phyloP scores from a whole-genome alignment of 2,113 vertebrate species.

The Scopus umbretta region DNA sequence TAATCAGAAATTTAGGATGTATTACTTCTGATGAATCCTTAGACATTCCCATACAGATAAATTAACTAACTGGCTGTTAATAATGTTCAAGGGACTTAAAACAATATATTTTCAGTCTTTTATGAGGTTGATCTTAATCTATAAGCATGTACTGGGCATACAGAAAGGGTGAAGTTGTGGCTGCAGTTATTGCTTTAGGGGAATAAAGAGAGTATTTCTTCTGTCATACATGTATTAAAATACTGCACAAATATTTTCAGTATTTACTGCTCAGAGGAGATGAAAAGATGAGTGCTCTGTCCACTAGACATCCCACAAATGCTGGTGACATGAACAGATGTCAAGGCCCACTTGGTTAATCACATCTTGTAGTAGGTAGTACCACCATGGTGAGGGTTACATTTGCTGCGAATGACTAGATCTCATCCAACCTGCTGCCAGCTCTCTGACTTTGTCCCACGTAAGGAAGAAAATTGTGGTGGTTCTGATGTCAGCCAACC shows the following conservation, averaged over 20 bases:
- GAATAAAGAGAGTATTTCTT: not conserved
- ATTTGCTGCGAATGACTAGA: not conserved
- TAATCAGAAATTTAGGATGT: slow-evolving; percentile 53
- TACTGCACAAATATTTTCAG: not conserved
- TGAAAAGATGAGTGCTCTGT: not conserved
- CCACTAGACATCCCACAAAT: not conserved
- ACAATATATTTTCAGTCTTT: slow-evolving; percentile 16
- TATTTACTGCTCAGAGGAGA: not conserved
- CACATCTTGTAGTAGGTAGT: no score
- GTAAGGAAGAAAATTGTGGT: not conserved
- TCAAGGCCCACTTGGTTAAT: not conserved
- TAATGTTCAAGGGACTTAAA: slow-evolving; percentile 46
- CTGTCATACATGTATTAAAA: not conserved
- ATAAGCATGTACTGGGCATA: not conserved
- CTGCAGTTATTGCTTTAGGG: not conserved
- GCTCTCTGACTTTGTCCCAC: not conserved
- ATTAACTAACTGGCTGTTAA: slow-evolving; percentile 58
- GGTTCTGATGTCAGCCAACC: not conserved
- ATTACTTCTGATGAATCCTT: slow-evolving; percentile 53
- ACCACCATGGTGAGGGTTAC: fast-evolving
- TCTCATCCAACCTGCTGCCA: not conserved
- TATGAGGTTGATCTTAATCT: slow-evolving; percentile 22
- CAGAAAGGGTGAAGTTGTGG: not conserved
- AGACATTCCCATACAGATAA: slow-evolving; percentile 33
- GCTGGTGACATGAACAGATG: not conserved